Conservation (phyloP, 2,888 invertebrate species). For the Tanaodytes sp. region DNA sequence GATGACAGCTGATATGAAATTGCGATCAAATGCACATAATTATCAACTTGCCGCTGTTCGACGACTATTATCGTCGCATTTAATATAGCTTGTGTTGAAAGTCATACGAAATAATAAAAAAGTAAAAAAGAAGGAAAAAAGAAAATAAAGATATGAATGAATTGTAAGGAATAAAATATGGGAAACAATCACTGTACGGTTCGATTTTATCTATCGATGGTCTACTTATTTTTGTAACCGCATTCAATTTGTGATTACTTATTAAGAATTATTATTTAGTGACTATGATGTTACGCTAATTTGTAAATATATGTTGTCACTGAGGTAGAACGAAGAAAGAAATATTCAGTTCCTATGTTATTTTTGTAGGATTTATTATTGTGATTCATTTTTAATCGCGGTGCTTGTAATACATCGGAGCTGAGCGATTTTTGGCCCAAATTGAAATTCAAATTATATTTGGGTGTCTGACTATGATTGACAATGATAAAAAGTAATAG, state of each 20-base stretch:
- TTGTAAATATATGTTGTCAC: neutral
- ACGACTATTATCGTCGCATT: constrained; percentile 31
- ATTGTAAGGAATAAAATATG: neutral
- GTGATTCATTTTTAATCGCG: constrained; percentile 4
- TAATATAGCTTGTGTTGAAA: constrained; percentile 29
- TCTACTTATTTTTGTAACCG: constrained; percentile 23
- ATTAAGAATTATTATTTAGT: constrained; percentile 2
- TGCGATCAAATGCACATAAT: too few relatives aligned
- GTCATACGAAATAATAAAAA: constrained; percentile 18
- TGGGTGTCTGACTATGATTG: too few relatives aligned
- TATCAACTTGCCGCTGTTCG: constrained; percentile 9
- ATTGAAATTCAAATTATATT: too few relatives aligned
- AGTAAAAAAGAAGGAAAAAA: neutral
- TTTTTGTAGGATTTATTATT: constrained; percentile 18
- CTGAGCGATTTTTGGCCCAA: neutral
- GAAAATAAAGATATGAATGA: constrained; percentile 10
- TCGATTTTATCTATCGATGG: constrained; percentile 15
- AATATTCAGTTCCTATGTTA: constrained; percentile 35
- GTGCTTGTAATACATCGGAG: constrained; percentile 14
- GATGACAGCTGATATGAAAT: too few relatives aligned
- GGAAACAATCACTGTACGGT: neutral
- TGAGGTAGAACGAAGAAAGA: neutral
- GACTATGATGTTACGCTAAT: neutral
- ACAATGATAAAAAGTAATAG: too few relatives aligned
- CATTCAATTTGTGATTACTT: constrained; percentile 3